These are phyloP conservation scores for Calcarius lapponicus DNA, from an alignment of 2,797 vertebrate genomes.

Conservation along the genomic window DNA sequence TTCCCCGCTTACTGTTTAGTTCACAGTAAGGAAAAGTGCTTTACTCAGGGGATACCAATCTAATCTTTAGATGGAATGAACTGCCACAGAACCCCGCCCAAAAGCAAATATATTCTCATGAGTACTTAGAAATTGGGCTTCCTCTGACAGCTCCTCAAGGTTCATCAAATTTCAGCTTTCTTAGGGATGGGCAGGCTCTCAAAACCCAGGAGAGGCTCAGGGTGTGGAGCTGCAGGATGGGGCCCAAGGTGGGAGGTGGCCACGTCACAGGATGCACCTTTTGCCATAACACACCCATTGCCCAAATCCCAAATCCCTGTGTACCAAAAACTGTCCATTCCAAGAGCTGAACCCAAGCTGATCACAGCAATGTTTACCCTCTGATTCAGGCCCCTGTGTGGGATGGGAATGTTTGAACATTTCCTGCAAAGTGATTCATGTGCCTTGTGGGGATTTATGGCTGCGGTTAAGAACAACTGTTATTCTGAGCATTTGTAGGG, in stretches of 20 bases:
- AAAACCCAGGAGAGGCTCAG: neutral
- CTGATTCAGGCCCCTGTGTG: constrained; percentile 38
- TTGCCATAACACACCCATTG: neutral
- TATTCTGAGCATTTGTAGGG: neutral
- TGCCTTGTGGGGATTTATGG: constrained; percentile 1
- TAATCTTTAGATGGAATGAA: neutral
- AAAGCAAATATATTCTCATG: neutral
- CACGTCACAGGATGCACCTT: neutral
- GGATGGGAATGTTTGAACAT: constrained; percentile 34
- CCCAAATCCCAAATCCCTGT: neutral
- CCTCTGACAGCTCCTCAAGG: neutral
- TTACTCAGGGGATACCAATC: neutral
- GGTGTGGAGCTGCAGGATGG: neutral
- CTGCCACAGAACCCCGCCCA: neutral
- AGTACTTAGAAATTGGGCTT: neutral
- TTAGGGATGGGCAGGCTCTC: neutral
- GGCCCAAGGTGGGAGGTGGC: neutral
- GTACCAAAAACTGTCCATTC: neutral
- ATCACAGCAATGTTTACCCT: neutral
- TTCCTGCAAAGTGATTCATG: constrained; percentile 55
- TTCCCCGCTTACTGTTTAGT: neutral
- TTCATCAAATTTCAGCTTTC: neutral
- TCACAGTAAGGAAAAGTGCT: neutral
- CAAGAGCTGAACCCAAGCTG: neutral
- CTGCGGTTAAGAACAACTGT: neutral